Evolutionary conservation across 2,797 vertebrate genomes (phyloP), one percentile per base, ranked within the genome.

Genomic region (Nothura maculosa): DNA sequence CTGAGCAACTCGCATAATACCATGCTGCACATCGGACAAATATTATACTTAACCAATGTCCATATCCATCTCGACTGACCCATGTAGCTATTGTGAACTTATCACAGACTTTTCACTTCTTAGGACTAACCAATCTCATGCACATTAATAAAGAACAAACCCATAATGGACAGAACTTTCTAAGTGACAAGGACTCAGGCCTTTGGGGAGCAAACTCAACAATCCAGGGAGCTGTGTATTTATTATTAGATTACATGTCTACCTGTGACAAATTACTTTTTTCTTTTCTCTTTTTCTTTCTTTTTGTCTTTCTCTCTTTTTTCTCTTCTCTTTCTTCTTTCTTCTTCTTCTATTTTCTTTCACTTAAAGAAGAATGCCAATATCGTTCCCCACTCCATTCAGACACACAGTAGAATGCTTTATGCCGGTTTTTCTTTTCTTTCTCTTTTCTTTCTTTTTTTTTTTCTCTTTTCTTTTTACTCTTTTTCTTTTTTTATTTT

Each of bases 1-100:
- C 85, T 43, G 43, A 94, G 94, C 67, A 94, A 79, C 83, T 91
- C 90, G 96, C 87, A 92, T 66, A 96, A 90, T 85, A 90, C 85
- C 73, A 95, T 76, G 38, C 63, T 87, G 87, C 43, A 74, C 54
- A 87, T 89, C 88, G 96, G 91, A 92, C 75, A 94, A 75, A 54
- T 3, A 81, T 74, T 72, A 10, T 48, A 75, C 9, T 69, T 81
- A 58, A 34, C 54, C 27, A 32, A 78, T 47, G 13, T 43, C 43
- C 36, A 75, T 27, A 64, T 77, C 68, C 54, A 54, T 58, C 68
- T 43, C 93, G 55, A 40, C 57, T 70, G 32, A 62, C 32, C 9
- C 21, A 96, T 96, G 79, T n/a, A 58, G 52, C 62, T 94, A 45
- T 60, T 74, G 12, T 50, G 85, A 87, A 47, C 15, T 22, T 5